Conservation (phyloP, 2,797 vertebrate genomes). For the Euthynnus affinis region DNA sequence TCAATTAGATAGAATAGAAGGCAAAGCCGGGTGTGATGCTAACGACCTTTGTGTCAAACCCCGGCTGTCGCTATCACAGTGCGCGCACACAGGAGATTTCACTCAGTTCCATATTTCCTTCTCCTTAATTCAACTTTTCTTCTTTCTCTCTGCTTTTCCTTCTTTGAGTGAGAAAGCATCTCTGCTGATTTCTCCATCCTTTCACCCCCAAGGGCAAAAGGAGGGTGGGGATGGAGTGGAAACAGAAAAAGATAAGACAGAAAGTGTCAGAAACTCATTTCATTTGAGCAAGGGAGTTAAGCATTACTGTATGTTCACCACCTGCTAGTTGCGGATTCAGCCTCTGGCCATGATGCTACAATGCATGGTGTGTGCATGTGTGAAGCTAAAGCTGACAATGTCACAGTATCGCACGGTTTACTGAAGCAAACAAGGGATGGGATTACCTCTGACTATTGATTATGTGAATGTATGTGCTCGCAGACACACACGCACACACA, state of each 20-base stretch:
- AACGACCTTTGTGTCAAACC: constrained; percentile 63
- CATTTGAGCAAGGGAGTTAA: constrained; percentile 33
- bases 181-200: not conserved
- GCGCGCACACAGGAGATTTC: constrained; percentile 15
- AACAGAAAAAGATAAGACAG: not conserved
- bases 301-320: constrained; percentile 42
- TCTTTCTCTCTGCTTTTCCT: constrained; percentile 11
- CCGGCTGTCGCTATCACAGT: constrained; percentile 30
- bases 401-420: constrained; percentile 48
- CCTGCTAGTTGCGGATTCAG: constrained; percentile 52
- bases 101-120: constrained; percentile 17
- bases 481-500: not conserved
- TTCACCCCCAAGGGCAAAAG: constrained; percentile 14
- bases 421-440: constrained; percentile 47
- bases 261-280: constrained; percentile 38
- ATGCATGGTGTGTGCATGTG: constrained; percentile 31
- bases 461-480: not conserved
- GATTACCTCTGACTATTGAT: constrained; percentile 58
- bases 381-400: constrained; percentile 57
- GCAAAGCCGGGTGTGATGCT: constrained; percentile 56
- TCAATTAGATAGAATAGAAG: constrained; percentile 71
- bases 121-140: constrained; percentile 12
- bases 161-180: not conserved
- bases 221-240: not conserved
- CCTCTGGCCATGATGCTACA: constrained; percentile 26